Percentiles rank a stretch among this genome's conserved stretches.
Evolutionary conservation across 2,888 invertebrate genomes (phyloP).

Genomic region (Allolobophora icterica): DNA sequence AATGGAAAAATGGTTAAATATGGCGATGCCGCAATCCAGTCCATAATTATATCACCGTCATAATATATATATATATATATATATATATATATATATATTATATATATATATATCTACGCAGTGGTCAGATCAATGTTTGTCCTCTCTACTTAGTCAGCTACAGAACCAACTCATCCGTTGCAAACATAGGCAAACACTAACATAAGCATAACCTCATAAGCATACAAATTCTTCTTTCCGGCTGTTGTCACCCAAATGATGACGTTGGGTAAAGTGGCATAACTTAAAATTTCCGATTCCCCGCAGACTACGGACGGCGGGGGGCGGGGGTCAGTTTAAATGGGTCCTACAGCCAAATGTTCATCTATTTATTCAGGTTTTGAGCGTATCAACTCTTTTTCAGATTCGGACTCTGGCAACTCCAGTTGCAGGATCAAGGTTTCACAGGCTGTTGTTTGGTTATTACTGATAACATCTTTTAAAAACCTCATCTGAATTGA

Average conservation of each 20-base stretch:
- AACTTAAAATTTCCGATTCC: no score
- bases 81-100: neutral
- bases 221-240: neutral
- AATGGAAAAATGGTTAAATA: conserved; percentile 17
- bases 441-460: no score
- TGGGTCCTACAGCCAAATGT: no score
- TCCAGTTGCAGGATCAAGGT: no score
- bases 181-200: no score
- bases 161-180: neutral
- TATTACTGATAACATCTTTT: no score
- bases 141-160: neutral
- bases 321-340: no score
- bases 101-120: neutral
- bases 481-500: no score
- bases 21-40: neutral
- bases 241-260: neutral
- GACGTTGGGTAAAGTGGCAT: neutral
- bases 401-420: no score
- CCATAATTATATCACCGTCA: neutral
- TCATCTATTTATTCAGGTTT: no score
- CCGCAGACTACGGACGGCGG: no score
- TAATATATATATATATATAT: conserved; percentile 12
- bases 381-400: no score
- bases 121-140: neutral
- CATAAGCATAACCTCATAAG: neutral